Evolutionary conservation across 2,797 vertebrate species (phyloP), one percentile per base, ranked within the genome.

Genomic region (Chiroxiphia lanceolata): DNA sequence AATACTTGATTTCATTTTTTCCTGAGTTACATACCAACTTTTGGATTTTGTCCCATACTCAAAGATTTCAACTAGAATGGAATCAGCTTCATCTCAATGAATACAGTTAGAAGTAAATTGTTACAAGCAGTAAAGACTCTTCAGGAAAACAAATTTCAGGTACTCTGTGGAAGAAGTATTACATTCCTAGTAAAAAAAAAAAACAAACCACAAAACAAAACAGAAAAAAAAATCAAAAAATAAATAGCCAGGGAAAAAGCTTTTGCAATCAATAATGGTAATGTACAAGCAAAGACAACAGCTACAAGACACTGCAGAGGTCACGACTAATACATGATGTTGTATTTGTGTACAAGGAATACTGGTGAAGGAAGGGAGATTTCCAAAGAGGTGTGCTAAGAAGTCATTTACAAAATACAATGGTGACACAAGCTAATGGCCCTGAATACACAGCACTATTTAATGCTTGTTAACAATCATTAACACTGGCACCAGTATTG

Each of bases 401-500:
- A 90, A 82, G 53, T 23, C 76, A 29, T 68, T 89, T 91, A 69
- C 31, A 94, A 76, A 90, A 88, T 5, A 19, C 54, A 70, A 3
- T 5, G 65, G 79, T 93, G 94, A 96, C 85, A 83, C 63, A 87
- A 90, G 87, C 56, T 94, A 96, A 97, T 87, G 86, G 78, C 81
- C 68, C 82, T 84, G 70, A 70, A 84, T 92, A 56, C 59, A 78
- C 4, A 96, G 50, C 53, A 34, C 75, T 34, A 18, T 60, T 96
- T 84, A 97, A 95, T 54, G 71, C 92, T 81, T 70, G 67, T 71
- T 96, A 78, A 70, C 3, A 0, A 48, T 90, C 96, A 96, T 95
- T 96, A 95, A 87, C 74, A 89, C 71, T 70, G 64, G 81, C 93
- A 94, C 23, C 21, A 15, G 36, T 51, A 93, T 68, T 9, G 36